Base-by-base conservation (phyloP, 2,888 invertebrate species). In the Caenorhabditis japonica region DNA sequence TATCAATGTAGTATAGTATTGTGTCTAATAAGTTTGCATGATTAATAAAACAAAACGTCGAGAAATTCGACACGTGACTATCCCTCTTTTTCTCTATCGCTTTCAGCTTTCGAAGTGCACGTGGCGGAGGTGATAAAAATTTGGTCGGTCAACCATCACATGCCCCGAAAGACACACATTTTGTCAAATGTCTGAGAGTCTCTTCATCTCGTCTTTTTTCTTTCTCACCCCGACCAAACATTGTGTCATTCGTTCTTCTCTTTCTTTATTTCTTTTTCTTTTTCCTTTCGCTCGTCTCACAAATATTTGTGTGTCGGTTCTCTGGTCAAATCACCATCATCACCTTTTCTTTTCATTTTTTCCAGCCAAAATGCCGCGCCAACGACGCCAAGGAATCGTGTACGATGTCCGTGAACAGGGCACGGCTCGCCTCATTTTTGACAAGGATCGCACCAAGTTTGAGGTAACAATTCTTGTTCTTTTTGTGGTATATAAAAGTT, bases 381-480 rank as follows among this genome's bases (percentile, higher is more conserved):
- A 66, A 62, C 61, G 69, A n/a, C 68, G 74, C 8, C 62, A 69
- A 49, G 74, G 74, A 59, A 74, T 74, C 25, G 69, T 74, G 13
- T 74, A 69, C 46, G 62, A 74, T 33, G 47, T 74, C 17, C 55
- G 59, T 7, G 74, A 69, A 41, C 51, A 58, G 27, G 74, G 74
- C 44, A 74, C 69, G 17, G 74, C 74, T 23, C 44, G 74, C 4
- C 51, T 74, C 27, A 61, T 69, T 15, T 74, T 74, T 36, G 62
- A 69, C 38, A 53, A 68, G 44, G 39, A 59, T 10, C 55, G 74
- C 12, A 69, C 68, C 0, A 74, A 69, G 34, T 74, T 74, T 44
- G 43, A 68, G 68, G 73, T 68, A 23, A 3, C 4, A 25, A 8
- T n/a, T 47, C n/a, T n/a, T n/a, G n/a, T n/a, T n/a, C n/a, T n/a